Conservation (phyloP, 2,797 vertebrate species). For the Huso huso region DNA sequence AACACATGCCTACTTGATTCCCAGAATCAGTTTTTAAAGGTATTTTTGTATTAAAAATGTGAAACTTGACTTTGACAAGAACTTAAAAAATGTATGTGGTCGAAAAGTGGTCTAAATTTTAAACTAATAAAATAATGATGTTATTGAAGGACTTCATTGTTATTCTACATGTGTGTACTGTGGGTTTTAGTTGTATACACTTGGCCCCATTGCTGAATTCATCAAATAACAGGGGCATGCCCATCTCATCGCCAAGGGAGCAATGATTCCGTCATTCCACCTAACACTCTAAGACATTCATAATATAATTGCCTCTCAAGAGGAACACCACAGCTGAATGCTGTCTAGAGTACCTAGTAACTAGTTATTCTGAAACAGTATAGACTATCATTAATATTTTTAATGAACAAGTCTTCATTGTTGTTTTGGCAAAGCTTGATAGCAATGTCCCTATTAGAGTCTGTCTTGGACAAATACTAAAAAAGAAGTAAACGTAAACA, state of each 20-base stretch:
- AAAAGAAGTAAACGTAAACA: too few species aligned
- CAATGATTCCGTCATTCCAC: constrained; percentile 37
- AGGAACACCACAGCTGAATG: constrained; percentile 52
- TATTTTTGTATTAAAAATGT: too few species aligned
- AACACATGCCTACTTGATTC: too few species aligned
- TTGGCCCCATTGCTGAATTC: constrained; percentile 49
- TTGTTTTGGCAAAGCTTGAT: constrained; percentile 50
- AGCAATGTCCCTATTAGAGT: constrained; percentile 6
- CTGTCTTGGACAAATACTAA: too few species aligned
- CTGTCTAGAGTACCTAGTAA: constrained; percentile 47
- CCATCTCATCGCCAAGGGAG: constrained; percentile 45
- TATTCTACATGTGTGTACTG: too few species aligned
- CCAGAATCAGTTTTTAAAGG: too few species aligned
- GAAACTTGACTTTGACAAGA: too few species aligned
- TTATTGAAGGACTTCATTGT: too few species aligned
- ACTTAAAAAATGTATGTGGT: too few species aligned
- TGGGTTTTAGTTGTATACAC: constrained; percentile 19
- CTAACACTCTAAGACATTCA: constrained; percentile 28
- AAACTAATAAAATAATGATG: too few species aligned
- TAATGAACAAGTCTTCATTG: constrained; percentile 40
- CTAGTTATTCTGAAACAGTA: constrained; percentile 45
- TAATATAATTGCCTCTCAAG: constrained; percentile 71
- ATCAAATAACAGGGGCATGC: constrained; percentile 57
- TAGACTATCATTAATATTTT: constrained; percentile 49
- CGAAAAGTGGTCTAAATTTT: too few species aligned